Conservation (phyloP, 2,113 vertebrate genomes). For the Ciconia boyciana region DNA sequence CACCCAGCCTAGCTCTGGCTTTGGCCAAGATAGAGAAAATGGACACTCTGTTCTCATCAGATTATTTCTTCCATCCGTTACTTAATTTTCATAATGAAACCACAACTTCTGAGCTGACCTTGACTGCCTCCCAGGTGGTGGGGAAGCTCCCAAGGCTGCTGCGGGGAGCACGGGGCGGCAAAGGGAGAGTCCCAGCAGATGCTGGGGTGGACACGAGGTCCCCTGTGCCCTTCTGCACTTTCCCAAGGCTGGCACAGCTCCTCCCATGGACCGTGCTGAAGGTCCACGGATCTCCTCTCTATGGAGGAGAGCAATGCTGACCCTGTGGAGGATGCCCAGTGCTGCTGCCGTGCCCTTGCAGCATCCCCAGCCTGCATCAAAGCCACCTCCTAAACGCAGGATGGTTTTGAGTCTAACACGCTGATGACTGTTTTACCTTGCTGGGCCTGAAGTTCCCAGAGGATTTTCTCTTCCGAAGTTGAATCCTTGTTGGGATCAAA, state of each 20-base stretch:
- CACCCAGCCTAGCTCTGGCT: neutral
- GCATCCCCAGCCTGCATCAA: neutral
- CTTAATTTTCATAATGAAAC: neutral
- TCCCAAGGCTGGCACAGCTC: neutral
- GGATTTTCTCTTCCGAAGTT: conserved; percentile 55
- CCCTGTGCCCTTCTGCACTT: accelerated
- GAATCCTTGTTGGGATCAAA: conserved; percentile 78
- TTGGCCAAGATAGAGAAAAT: neutral
- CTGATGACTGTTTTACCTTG: conserved; percentile 45
- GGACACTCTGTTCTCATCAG: neutral
- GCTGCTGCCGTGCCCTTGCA: neutral
- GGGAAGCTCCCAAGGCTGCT: neutral
- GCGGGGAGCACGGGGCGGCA: neutral
- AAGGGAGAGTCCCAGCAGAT: neutral
- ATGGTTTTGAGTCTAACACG: accelerated
- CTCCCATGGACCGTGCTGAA: neutral
- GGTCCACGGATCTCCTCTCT: neutral
- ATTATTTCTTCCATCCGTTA: neutral
- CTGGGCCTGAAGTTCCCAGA: conserved; percentile 45
- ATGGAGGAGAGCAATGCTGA: neutral
- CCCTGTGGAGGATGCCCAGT: neutral
- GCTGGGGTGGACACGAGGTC: neutral
- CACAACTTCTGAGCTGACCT: neutral
- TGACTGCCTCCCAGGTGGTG: accelerated
- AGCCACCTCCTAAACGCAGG: neutral